Evolutionary conservation across 2,797 vertebrate species (phyloP).

Genomic region (Pantherophis alleghaniensis): DNA sequence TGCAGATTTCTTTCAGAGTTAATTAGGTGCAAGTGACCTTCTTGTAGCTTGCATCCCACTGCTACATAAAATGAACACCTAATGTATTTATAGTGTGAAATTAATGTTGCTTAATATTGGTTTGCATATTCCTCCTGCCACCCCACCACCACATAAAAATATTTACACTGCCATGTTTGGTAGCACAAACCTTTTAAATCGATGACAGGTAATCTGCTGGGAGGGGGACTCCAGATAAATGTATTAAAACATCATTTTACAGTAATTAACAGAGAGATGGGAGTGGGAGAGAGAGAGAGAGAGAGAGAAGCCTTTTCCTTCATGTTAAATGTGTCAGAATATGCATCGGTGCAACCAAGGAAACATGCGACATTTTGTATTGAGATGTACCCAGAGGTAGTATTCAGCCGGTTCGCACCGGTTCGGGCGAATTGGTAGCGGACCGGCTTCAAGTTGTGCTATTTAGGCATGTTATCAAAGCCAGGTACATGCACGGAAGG

Average conservation of each 20-base stretch:
- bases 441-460: too few relatives aligned
- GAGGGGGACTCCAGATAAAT: not conserved
- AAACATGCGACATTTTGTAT: not conserved
- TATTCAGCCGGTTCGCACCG: too few relatives aligned
- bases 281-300: not conserved
- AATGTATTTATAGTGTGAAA: constrained; percentile 42
- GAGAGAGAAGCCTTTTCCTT: not conserved
- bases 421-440: too few relatives aligned
- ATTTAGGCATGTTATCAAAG: too few relatives aligned
- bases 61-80: not conserved
- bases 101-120: constrained; percentile 50
- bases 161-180: constrained; percentile 49
- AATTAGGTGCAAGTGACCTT: not conserved
- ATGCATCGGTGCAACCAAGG: not conserved
- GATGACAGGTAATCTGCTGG: constrained; percentile 18
- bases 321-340: constrained; percentile 8
- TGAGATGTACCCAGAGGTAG: not conserved
- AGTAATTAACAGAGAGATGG: constrained; percentile 11
- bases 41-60: not conserved
- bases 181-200: constrained; percentile 30
- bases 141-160: constrained; percentile 28
- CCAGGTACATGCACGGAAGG: too few relatives aligned
- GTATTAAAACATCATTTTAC: constrained; percentile 10
- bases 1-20: not conserved
- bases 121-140: not conserved